Evolutionary conservation across 2,113 vertebrate species (phyloP).

Genomic region (Tragelaphus imberbis): DNA sequence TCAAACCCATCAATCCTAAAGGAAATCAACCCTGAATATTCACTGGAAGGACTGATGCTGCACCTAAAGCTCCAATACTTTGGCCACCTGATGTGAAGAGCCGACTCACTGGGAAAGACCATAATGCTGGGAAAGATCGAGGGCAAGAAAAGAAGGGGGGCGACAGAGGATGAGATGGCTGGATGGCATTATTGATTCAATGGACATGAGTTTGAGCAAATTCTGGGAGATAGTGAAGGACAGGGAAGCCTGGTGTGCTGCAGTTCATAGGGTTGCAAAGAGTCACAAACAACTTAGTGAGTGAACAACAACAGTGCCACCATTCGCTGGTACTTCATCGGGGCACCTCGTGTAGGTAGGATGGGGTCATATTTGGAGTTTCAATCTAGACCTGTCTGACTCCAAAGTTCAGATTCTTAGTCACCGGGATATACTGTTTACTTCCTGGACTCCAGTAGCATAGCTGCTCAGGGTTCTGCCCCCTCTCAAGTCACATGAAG

Average conservation of each 20-base stretch:
- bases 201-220: neutral
- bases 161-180: neutral
- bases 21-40: neutral
- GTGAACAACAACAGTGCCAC: neutral
- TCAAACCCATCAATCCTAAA: neutral
- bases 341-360: neutral
- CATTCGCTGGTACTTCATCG: neutral
- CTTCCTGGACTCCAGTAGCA: neutral
- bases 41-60: neutral
- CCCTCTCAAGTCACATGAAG: neutral
- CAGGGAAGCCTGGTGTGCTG: neutral
- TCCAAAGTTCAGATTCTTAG: neutral
- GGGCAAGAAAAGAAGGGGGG: neutral
- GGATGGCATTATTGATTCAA: neutral
- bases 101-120: neutral
- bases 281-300: neutral
- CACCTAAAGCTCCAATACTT: neutral
- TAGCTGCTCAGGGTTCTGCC: neutral
- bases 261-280: neutral
- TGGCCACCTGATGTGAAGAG: neutral
- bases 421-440: neutral
- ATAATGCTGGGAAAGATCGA: neutral
- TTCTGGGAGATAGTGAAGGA: neutral
- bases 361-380: neutral
- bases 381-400: neutral